Conservation (phyloP, 1,140 invertebrate species). For the Papilio dardanus region DNA sequence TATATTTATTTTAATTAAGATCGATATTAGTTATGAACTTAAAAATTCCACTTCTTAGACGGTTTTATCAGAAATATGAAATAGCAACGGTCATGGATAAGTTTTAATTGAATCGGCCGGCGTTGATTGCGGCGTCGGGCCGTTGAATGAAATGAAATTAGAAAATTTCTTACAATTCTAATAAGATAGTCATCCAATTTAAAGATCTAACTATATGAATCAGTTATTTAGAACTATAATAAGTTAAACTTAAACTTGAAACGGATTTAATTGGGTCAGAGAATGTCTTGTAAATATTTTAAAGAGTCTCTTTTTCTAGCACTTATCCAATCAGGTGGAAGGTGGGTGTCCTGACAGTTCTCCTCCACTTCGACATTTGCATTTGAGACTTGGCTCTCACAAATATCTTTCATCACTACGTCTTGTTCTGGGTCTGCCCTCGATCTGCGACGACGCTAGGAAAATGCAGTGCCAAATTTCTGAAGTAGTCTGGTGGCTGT, state of each 20-base stretch:
- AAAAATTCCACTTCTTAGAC: neutral
- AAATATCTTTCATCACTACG: neutral
- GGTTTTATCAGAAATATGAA: constrained; percentile 1
- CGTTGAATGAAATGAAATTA: constrained; percentile 13
- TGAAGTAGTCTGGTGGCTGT: neutral
- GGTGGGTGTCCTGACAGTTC: no score
- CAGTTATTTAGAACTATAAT: no score
- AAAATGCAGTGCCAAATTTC: neutral
- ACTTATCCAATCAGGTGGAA: no score
- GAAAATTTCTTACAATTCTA: neutral
- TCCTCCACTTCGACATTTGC: neutral
- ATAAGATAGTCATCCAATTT: neutral
- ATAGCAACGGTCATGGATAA: constrained; percentile 18
- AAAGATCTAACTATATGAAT: neutral
- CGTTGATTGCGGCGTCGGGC: neutral
- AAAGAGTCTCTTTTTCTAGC: no score
- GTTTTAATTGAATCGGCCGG: constrained; percentile 21
- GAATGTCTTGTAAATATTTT: no score
- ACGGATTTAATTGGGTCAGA: no score
- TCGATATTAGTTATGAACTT: neutral
- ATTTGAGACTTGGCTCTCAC: neutral
- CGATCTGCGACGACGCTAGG: neutral
- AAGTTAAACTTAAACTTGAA: neutral
- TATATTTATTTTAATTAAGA: no score
- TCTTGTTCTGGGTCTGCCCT: neutral